Evolutionary conservation across 1,140 invertebrate genomes (phyloP).

Genomic region (Dreissena rostriformis): DNA sequence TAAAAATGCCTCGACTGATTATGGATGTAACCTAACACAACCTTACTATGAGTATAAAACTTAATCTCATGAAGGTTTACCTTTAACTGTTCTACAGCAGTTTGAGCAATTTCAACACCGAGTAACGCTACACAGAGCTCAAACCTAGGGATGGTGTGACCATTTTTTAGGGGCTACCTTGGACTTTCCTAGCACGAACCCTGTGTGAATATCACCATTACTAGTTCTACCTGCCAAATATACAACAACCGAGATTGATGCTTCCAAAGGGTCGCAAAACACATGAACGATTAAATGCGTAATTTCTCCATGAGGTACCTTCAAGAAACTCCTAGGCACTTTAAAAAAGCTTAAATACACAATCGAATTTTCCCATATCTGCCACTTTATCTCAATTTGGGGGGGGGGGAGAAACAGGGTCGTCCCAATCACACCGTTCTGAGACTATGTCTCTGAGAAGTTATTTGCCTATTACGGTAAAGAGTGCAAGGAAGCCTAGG

Average conservation of each 20-base stretch:
- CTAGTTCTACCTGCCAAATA: neutral
- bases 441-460: neutral
- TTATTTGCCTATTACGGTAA: neutral
- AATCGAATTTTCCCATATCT: too few species aligned
- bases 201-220: neutral
- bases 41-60: slow-evolving; percentile 32
- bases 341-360: too few species aligned
- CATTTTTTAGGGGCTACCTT: slow-evolving; percentile 29
- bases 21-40: slow-evolving; percentile 23
- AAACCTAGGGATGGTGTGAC: slow-evolving; percentile 75
- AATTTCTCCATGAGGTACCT: neutral
- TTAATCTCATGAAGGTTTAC: neutral
- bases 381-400: too few species aligned
- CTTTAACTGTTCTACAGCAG: neutral
- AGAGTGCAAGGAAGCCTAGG: neutral
- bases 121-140: slow-evolving; percentile 74
- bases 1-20: slow-evolving; percentile 27
- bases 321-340: neutral
- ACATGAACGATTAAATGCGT: neutral
- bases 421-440: too few species aligned
- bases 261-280: neutral
- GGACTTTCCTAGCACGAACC: slow-evolving; percentile 25
- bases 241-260: neutral
- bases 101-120: slow-evolving; percentile 15
- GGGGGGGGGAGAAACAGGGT: too few species aligned